These are phyloP conservation scores for Perccottus glenii DNA, from an alignment of 2,113 vertebrate species.

Conservation along the genomic window DNA sequence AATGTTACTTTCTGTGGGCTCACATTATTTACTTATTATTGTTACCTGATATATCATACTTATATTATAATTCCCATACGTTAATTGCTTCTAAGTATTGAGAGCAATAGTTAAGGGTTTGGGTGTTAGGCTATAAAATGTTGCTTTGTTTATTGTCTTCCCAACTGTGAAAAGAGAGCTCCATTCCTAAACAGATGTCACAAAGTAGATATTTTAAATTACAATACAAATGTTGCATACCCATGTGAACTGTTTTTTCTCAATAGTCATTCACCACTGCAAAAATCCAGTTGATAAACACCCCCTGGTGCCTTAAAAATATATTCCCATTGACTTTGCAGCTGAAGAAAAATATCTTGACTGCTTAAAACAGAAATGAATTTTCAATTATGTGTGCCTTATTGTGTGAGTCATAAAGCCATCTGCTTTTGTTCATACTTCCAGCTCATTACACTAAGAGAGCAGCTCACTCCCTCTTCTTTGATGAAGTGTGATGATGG, in stretches of 20 bases:
- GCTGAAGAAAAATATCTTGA: constrained; percentile 15
- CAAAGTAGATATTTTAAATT: too few relatives aligned
- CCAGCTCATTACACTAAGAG: constrained; percentile 70
- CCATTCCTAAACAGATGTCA: too few relatives aligned
- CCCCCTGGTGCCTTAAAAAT: constrained; percentile 32
- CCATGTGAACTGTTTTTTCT: neutral
- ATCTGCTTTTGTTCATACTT: constrained; percentile 76
- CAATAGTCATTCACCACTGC: neutral
- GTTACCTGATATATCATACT: too few relatives aligned
- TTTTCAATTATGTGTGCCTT: constrained; percentile 55
- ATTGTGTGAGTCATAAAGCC: constrained; percentile 71
- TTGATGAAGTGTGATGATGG: constrained; percentile 73
- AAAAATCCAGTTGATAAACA: constrained; percentile 39
- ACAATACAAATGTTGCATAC: too few relatives aligned
- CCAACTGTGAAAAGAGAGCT: too few relatives aligned
- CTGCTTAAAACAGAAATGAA: constrained; percentile 47
- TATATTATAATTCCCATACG: too few relatives aligned
- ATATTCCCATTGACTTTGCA: constrained; percentile 36
- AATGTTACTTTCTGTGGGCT: too few relatives aligned
- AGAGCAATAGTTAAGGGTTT: too few relatives aligned
- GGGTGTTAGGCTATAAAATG: too few relatives aligned
- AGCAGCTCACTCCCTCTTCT: constrained; percentile 51
- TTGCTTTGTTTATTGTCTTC: too few relatives aligned
- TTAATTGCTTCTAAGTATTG: too few relatives aligned
- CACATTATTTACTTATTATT: too few relatives aligned